A percentile compares a stretch with the other conserved stretches of the same genome.
Evolutionary conservation across 2,888 invertebrate genomes (phyloP).

Genomic region (Mactromeris polynyma): DNA sequence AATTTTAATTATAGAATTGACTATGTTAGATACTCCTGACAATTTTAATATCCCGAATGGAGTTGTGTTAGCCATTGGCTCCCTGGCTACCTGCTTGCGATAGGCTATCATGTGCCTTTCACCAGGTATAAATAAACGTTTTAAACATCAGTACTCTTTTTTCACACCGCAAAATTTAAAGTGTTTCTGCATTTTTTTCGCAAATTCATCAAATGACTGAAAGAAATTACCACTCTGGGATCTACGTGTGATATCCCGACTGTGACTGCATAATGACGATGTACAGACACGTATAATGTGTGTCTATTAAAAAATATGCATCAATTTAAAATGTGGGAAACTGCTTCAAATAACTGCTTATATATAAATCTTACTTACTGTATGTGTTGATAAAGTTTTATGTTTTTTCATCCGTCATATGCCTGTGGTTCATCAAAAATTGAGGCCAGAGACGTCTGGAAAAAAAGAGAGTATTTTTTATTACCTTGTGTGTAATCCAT

Average conservation of each 20-base stretch:
- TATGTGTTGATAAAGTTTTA: conserved; percentile 13
- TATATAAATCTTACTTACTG: conserved; percentile 12
- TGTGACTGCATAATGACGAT: not conserved
- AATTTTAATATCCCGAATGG: too few relatives aligned
- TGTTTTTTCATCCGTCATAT: not conserved
- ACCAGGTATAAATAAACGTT: too few relatives aligned
- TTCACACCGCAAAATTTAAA: too few relatives aligned
- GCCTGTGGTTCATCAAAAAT: not conserved
- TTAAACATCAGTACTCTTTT: too few relatives aligned
- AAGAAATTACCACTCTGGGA: not conserved
- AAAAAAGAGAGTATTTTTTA: not conserved
- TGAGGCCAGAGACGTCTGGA: not conserved
- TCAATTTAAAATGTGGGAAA: conserved; percentile 2
- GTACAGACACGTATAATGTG: not conserved
- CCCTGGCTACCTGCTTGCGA: too few relatives aligned
- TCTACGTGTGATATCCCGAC: not conserved
- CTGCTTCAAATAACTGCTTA: not conserved
- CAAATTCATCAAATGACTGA: not conserved
- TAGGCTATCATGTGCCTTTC: too few relatives aligned
- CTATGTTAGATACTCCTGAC: too few relatives aligned
- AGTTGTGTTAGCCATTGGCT: too few relatives aligned
- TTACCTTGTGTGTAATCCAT: not conserved
- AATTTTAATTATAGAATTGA: too few relatives aligned
- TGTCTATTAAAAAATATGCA: not conserved
- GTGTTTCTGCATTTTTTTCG: not conserved